Conservation (phyloP, 30 jellyfish, hydroid and myxozoan species). For the Rhopilema esculentum region DNA sequence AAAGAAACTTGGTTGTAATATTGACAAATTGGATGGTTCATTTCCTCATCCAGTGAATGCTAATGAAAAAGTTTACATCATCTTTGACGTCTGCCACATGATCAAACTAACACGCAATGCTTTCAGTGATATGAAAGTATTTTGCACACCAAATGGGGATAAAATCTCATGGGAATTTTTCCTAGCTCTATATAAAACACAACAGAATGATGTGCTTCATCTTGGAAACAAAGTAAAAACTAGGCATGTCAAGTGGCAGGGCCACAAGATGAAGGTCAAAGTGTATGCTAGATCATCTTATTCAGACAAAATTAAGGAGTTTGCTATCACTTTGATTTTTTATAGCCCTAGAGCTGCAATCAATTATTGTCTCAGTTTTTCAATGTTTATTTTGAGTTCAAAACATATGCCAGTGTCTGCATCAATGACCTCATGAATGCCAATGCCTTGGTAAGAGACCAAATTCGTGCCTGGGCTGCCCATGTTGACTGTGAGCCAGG, state of each 20-base stretch:
- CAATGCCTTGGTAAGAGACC: too few species aligned
- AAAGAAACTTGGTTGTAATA: slow-evolving; percentile 47
- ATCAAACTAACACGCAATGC: slow-evolving; percentile 43
- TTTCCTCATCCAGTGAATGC: slow-evolving; percentile 21
- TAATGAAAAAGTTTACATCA: slow-evolving; percentile 1
- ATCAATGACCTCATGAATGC: too few species aligned
- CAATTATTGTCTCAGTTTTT: too few species aligned
- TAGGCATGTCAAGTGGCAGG: slow-evolving; percentile 37
- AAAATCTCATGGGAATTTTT: slow-evolving; percentile 46
- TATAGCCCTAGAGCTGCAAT: too few species aligned
- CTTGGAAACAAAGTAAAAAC: slow-evolving; percentile 20
- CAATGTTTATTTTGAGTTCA: too few species aligned
- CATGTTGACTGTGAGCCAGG: too few species aligned
- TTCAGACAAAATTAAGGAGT: too few species aligned
- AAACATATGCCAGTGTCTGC: too few species aligned
- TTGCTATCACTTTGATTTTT: too few species aligned
- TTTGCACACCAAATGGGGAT: slow-evolving; percentile 12
- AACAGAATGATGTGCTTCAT: slow-evolving; percentile 46
- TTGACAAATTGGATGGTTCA: slow-evolving; percentile 37
- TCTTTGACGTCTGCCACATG: slow-evolving; percentile 57
- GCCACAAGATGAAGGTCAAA: background rate
- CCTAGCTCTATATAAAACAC: slow-evolving; percentile 12
- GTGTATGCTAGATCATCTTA: too few species aligned
- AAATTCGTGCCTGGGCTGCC: too few species aligned
- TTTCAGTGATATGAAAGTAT: slow-evolving; percentile 20